These are phyloP conservation scores for Lasius fuliginosus DNA, from an alignment of 2,888 invertebrate species.

Conservation along the genomic window DNA sequence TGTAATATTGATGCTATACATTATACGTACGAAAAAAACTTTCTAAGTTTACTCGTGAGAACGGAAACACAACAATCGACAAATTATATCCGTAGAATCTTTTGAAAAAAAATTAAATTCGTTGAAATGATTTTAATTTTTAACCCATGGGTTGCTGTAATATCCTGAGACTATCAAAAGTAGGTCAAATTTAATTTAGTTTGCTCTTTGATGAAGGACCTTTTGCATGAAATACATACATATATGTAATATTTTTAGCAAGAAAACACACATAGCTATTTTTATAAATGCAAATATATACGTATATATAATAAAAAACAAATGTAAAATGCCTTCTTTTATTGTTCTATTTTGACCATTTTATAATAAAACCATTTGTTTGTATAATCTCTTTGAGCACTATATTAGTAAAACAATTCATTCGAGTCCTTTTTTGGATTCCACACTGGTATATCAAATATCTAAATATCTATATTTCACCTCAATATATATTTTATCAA, in stretches of 20 bases:
- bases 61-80: not conserved
- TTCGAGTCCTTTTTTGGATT: not conserved
- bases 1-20: not conserved
- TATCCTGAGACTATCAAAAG: conserved; percentile 18
- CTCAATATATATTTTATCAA: not conserved
- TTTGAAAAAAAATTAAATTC: conserved; percentile 25
- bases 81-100: not conserved
- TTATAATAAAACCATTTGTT: not conserved
- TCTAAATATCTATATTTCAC: not conserved
- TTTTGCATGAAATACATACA: not conserved
- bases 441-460: not conserved
- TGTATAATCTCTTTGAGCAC: not conserved
- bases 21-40: not conserved
- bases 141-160: not conserved
- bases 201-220: not conserved
- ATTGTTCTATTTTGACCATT: not conserved
- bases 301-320: not conserved
- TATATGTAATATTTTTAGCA: not conserved
- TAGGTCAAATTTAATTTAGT: conserved; percentile 23
- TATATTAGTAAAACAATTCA: conserved; percentile 17
- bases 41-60: not conserved
- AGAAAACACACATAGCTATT: not conserved
- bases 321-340: not conserved
- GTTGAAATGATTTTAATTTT: conserved; percentile 2
- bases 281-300: not conserved